Percentiles rank a stretch among this genome's conserved stretches.
These are phyloP conservation scores for Mercenaria mercenaria DNA, from an alignment of 1,140 invertebrate species.

Conservation along the genomic window DNA sequence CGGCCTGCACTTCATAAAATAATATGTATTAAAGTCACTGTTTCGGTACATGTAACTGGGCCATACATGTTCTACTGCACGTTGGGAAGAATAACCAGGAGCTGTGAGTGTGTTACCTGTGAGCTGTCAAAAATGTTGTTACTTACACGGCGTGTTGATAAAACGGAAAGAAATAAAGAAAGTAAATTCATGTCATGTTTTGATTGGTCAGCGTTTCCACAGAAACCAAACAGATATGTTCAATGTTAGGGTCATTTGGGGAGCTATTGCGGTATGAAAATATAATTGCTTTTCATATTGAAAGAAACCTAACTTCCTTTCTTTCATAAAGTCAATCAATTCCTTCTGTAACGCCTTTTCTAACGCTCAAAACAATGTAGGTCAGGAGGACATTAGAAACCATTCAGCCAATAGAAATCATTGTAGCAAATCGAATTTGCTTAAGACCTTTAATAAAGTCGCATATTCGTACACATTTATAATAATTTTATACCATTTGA, in stretches of 20 bases:
- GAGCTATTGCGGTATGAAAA: too few species aligned
- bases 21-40: too few species aligned
- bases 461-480: slow-evolving; percentile 65
- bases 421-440: neutral
- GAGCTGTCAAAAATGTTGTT: neutral
- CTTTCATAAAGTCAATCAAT: too few species aligned
- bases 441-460: slow-evolving; percentile 44
- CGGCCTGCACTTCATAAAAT: too few species aligned
- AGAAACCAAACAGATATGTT: slow-evolving; percentile 6
- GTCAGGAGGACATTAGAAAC: slow-evolving; percentile 30
- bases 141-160: slow-evolving; percentile 7
- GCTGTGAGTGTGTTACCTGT: too few species aligned
- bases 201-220: slow-evolving; percentile 52
- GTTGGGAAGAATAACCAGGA: too few species aligned
- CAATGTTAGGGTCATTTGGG: too few species aligned
- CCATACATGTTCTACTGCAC: too few species aligned
- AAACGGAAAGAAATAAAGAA: neutral
- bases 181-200: slow-evolving; percentile 28
- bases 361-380: slow-evolving; percentile 38
- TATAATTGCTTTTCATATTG: too few species aligned
- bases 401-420: slow-evolving; percentile 39
- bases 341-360: too few species aligned
- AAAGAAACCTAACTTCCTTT: neutral
- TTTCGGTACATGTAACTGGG: too few species aligned
- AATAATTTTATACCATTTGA: slow-evolving; percentile 1